A percentile compares a stretch with the other conserved stretches of the same genome.
phyloP scores from a whole-genome alignment of 1,140 invertebrate genomes.

The Drosophila punjabiensis region DNA sequence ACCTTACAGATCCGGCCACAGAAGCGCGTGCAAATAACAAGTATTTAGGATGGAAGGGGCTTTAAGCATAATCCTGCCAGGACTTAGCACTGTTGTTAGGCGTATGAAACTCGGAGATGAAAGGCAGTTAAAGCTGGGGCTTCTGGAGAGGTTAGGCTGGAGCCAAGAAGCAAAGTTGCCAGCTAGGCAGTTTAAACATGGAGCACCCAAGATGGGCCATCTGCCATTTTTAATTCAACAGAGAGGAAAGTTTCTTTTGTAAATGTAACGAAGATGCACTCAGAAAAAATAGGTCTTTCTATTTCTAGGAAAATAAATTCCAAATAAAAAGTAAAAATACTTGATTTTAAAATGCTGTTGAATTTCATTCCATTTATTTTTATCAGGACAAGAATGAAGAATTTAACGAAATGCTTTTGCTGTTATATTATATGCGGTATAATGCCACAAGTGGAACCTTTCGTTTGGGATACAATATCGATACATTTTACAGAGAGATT shows the following conservation, averaged over 20 bases:
- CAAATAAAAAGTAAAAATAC: slow-evolving; percentile 44
- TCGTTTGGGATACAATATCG: too few species aligned
- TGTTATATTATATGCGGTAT: neutral
- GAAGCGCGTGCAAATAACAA: slow-evolving; percentile 63
- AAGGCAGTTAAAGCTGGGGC: slow-evolving; percentile 12
- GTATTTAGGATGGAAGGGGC: slow-evolving; percentile 36
- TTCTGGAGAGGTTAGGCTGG: slow-evolving; percentile 8
- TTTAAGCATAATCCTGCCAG: slow-evolving; percentile 51
- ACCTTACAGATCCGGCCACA: slow-evolving; percentile 51
- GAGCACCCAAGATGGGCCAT: slow-evolving; percentile 31
- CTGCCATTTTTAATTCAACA: slow-evolving; percentile 68
- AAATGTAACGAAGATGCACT: neutral
- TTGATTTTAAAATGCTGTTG: slow-evolving; percentile 52
- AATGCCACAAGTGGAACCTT: neutral
- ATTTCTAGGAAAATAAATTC: neutral
- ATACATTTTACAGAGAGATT: neutral
- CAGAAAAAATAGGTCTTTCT: too few species aligned
- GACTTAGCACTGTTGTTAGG: slow-evolving; percentile 71
- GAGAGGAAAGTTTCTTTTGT: slow-evolving; percentile 11
- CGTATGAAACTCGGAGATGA: slow-evolving; percentile 44
- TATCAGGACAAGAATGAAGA: neutral
- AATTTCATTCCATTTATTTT: slow-evolving; percentile 66
- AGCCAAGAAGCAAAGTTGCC: slow-evolving; percentile 37
- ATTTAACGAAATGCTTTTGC: slow-evolving; percentile 19
- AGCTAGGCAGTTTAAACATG: slow-evolving; percentile 46